A percentile compares a stretch with the other conserved stretches of the same genome.
Evolutionary conservation across 2,113 vertebrate species (phyloP).

Genomic region (Gopherus flavomarginatus): DNA sequence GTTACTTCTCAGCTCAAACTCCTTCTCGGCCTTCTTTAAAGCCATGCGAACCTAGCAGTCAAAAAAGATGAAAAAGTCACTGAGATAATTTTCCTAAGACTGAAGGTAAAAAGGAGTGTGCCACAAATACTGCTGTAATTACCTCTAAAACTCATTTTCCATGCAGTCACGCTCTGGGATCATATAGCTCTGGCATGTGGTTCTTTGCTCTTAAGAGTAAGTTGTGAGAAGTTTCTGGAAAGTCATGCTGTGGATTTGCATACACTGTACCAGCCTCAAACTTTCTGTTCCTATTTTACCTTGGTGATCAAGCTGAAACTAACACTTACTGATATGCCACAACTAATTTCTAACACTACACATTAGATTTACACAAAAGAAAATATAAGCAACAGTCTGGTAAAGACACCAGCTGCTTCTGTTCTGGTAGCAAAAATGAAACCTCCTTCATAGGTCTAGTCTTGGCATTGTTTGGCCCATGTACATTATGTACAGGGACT

Average conservation of each 20-base stretch:
- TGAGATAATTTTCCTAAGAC: background rate
- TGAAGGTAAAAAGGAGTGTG: background rate
- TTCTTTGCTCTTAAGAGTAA: background rate
- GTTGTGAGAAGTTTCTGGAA: slow-evolving; percentile 3
- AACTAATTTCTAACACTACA: background rate
- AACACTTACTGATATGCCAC: background rate
- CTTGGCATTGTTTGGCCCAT: background rate
- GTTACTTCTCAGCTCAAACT: slow-evolving; percentile 90
- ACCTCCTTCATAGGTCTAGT: background rate
- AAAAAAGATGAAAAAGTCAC: slow-evolving; percentile 11
- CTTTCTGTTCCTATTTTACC: background rate
- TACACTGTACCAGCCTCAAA: background rate
- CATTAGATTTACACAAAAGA: background rate
- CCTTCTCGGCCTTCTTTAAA: slow-evolving; percentile 96
- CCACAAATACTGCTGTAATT: background rate
- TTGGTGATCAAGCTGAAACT: background rate
- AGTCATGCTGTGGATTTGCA: background rate
- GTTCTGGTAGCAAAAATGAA: background rate
- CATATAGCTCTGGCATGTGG: background rate
- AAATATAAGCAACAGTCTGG: background rate
- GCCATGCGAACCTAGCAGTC: slow-evolving; percentile 92
- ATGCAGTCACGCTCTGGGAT: background rate
- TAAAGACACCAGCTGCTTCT: background rate
- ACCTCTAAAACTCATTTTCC: background rate
- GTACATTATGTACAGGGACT: background rate